Evolutionary conservation across 1,140 invertebrate genomes (phyloP).

Genomic region (Ditylenchus dipsaci): DNA sequence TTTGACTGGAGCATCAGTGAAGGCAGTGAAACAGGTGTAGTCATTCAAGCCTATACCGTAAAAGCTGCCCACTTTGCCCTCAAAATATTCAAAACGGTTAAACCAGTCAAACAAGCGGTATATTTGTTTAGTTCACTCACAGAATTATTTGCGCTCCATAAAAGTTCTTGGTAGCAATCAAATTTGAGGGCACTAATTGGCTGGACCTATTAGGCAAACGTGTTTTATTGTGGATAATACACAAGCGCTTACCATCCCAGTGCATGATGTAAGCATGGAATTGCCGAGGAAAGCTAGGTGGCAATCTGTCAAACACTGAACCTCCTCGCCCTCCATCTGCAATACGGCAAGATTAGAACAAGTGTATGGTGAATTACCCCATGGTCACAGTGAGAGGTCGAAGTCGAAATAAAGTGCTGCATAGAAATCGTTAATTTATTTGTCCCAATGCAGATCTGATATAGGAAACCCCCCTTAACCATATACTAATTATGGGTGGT

Average conservation of each 20-base stretch:
- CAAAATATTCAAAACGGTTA: too few relatives aligned
- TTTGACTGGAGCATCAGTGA: background rate
- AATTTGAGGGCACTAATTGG: conserved; percentile 11
- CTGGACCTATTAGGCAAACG: background rate
- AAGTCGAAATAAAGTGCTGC: too few relatives aligned
- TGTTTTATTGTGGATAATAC: too few relatives aligned
- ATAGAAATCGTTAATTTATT: too few relatives aligned
- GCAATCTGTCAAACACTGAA: background rate
- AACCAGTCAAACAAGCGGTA: background rate
- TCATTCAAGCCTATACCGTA: background rate
- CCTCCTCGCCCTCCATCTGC: too few relatives aligned
- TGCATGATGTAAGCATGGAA: conserved; percentile 6
- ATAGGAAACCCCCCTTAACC: too few relatives aligned
- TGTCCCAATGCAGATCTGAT: too few relatives aligned
- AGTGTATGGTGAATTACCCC: too few relatives aligned
- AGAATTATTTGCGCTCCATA: conserved; percentile 4
- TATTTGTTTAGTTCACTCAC: background rate
- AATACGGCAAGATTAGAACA: too few relatives aligned
- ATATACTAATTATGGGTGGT: too few relatives aligned
- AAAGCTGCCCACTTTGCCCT: conserved; percentile 15
- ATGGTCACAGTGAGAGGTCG: too few relatives aligned
- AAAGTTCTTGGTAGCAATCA: conserved; percentile 14
- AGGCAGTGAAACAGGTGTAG: conserved; percentile 13
- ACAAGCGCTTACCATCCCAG: background rate
- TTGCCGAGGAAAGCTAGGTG: conserved; percentile 6